phyloP scores from a whole-genome alignment of 2,113 vertebrate species.

The Todiramphus saurophagus region DNA sequence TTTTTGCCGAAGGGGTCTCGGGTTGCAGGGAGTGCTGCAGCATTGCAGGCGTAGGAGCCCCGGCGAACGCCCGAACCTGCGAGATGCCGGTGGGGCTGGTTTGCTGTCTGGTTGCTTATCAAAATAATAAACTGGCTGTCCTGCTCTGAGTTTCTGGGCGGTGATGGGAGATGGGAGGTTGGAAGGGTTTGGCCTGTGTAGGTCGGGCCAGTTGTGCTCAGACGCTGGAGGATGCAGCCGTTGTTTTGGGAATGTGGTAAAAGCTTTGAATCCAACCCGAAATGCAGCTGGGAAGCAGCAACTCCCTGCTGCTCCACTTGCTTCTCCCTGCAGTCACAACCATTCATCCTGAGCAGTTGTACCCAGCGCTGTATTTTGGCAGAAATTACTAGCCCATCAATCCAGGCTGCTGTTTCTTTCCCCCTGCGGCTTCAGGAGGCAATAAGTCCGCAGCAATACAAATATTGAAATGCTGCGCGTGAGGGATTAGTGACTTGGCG shows the following conservation, averaged over 20 bases:
- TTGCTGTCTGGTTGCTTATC: fast-evolving
- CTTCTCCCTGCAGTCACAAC: conserved; percentile 22
- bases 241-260: not conserved
- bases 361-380: not conserved
- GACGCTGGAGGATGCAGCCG: not conserved
- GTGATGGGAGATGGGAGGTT: not conserved
- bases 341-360: not conserved
- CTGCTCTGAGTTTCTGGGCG: fast-evolving
- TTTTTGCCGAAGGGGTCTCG: not conserved
- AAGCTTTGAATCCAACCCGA: not conserved
- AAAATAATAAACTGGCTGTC: not conserved
- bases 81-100: not conserved
- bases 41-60: not conserved
- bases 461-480: not conserved
- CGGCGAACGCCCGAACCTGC: fast-evolving
- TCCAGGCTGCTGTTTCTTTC: not conserved
- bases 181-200: not conserved
- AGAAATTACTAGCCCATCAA: conserved; percentile 30
- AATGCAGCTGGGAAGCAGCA: not conserved
- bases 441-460: not conserved
- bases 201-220: fast-evolving
- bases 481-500: conserved; percentile 34
- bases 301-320: not conserved
- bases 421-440: not conserved
- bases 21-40: not conserved